Base-by-base conservation (phyloP, 2,888 invertebrate genomes). In the Drosophila limbata region DNA sequence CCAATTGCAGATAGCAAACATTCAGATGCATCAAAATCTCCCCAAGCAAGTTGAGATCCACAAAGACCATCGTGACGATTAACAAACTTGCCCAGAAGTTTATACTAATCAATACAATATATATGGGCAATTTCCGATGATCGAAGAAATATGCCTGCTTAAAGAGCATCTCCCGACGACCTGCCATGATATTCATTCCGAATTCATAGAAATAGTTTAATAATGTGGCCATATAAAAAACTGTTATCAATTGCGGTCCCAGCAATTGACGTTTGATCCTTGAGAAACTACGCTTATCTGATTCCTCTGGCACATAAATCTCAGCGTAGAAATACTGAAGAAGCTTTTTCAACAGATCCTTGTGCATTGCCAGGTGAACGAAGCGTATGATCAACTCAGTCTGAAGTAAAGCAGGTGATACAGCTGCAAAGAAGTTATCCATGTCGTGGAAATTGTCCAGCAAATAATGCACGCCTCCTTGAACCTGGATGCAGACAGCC, bases 21-120 rank as follows among this genome's bases (percentile, higher is more conserved):
- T 91, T 90, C 13, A 91, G 68, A 44, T 91, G 90, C 74, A 91
- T 70, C 45, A 91, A 82, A 37, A 86, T 57, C 56, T 74, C 87
- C 11, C 85, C 90, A 65, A 91, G 48, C 1, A 88, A 28, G 78
- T 88, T 90, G 0, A 87, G 64, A 21, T 91, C 90, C 3, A 77
- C 86, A 1, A 84, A 73, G 1, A 89, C 35, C 15, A 79, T 74
- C 4, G 76, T 77, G 9, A 70, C 79, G 4, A 89, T 77, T 4
- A 79, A 56, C 1, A 77, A 8, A 9, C 89, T 86, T 9, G 77
- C 65, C 82, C 83, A 89, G 1, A 80, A 31, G 2, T 73, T 71
- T 1, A 73, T 42, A 0, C 44, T 0, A 21, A 91, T 56, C 1
- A 88, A 71, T 0, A 89, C 76, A 1, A 81, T 48, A 39, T 83